Evolutionary conservation across 2,888 invertebrate genomes (phyloP), one percentile per base, ranked within the genome.

Genomic region (Chironomus tentans): DNA sequence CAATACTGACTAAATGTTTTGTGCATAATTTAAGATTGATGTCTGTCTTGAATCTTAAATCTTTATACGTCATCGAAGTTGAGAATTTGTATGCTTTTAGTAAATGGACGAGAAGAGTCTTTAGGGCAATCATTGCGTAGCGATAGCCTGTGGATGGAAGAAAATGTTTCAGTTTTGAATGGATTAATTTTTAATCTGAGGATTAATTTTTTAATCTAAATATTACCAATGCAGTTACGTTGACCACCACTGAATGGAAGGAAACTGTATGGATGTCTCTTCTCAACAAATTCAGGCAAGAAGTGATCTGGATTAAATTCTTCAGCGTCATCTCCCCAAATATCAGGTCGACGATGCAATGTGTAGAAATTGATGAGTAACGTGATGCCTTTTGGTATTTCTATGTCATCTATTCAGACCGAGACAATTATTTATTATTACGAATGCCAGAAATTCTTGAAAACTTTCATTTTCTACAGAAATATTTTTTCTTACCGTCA

Each of bases 251-350:
- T 24, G 18, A 76, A 76, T 12, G 76, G 76, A 2, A 76, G 13
- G 22, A 69, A 76, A n/a, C 70, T 69, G 48, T 70, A 76, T 7
- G 76, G 76, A 76, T 76, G 76, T 12, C 76, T 50, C 38, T 76
- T 76, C 28, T 68, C 68, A 48, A 69, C 38, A 38, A 38, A 15
- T 28, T 76, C 76, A n/a, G 76, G 76, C 56, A 76, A 69, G 24
- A 76, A 76, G n/a, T 76, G 68, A 61, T 76, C 76, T 2, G 76
- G 76, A 70, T 76, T 70, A 24, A 76, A 76, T n/a, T 69, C 18
- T 38, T 76, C 76, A 61, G 76, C 76, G 48, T 76, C 65, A 21
- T 15, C 22, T 2, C 76, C 76, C 76, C 76, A 76, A 61, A 76
- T 76, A 13, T 76, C 70, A 12, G 62, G 62, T 46, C 70, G 28